Evolutionary conservation across 2,888 invertebrate species (phyloP).

Genomic region (Meliscaeva auricollis): DNA sequence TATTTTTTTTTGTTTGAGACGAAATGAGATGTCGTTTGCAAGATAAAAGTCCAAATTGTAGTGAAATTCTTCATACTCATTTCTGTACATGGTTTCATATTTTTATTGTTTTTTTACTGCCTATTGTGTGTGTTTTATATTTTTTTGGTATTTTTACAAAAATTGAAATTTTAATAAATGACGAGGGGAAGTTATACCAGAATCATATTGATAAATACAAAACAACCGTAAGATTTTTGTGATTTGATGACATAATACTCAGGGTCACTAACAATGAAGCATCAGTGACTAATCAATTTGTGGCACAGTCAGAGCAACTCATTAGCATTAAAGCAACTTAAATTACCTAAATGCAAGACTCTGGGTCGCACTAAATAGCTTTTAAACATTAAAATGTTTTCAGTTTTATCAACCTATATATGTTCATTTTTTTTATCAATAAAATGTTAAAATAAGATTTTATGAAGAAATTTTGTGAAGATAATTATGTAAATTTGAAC

Average conservation of each 20-base stretch:
- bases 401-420: no score
- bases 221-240: neutral
- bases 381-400: neutral
- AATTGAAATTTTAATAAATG: neutral
- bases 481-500: no score
- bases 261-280: neutral
- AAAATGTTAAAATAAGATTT: no score
- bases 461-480: no score
- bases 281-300: conserved; percentile 25
- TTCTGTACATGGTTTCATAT: conserved; percentile 20
- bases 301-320: neutral
- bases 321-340: neutral
- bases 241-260: conserved; percentile 18
- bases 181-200: neutral
- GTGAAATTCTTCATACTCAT: conserved; percentile 2
- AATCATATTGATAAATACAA: neutral
- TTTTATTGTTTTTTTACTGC: conserved; percentile 14
- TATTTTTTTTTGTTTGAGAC: neutral
- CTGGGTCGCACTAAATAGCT: neutral
- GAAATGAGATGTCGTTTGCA: conserved; percentile 23
- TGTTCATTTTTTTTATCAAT: no score
- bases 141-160: neutral
- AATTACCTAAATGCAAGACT: neutral
- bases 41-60: conserved; percentile 10
- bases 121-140: conserved; percentile 11